Evolutionary conservation across 2,888 invertebrate genomes (phyloP).

Genomic region (Drosophila basisetae): DNA sequence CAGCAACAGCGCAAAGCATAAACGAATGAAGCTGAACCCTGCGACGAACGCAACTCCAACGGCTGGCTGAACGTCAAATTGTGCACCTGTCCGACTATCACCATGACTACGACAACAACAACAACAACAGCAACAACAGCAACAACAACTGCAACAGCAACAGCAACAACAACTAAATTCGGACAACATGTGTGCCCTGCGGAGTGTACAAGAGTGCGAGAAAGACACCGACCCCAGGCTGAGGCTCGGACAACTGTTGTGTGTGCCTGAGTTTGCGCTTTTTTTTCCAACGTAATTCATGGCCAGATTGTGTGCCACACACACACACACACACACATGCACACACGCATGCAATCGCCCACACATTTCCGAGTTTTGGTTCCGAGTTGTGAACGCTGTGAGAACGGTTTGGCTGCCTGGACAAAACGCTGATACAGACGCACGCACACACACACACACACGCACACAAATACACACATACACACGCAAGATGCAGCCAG

Average conservation of each 20-base stretch:
- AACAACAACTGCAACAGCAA: not conserved
- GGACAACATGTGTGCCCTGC: constrained; percentile 69
- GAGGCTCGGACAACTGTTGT: constrained; percentile 61
- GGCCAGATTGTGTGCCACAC: constrained; percentile 65
- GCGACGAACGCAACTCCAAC: constrained; percentile 60
- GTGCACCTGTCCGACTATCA: constrained; percentile 83
- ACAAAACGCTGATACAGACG: constrained; percentile 28
- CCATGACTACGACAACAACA: constrained; percentile 76
- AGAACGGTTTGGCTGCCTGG: constrained; percentile 59
- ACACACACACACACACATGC: constrained; percentile 24
- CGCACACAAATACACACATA: not conserved
- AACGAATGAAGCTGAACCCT: constrained; percentile 69
- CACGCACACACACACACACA: not conserved
- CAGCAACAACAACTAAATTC: constrained; percentile 34
- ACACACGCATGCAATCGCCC: constrained; percentile 50
- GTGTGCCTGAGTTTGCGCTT: constrained; percentile 60
- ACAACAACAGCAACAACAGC: constrained; percentile 19
- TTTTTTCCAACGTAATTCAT: constrained; percentile 50
- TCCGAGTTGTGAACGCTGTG: constrained; percentile 69
- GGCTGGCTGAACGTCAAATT: constrained; percentile 74
- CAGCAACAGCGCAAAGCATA: constrained; percentile 64
- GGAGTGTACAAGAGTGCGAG: constrained; percentile 25
- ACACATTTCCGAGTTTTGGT: constrained; percentile 70
- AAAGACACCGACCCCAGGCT: constrained; percentile 58
- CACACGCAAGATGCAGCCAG: constrained; percentile 67